Conservation (phyloP, 2,113 vertebrate species). For the Colius striatus region DNA sequence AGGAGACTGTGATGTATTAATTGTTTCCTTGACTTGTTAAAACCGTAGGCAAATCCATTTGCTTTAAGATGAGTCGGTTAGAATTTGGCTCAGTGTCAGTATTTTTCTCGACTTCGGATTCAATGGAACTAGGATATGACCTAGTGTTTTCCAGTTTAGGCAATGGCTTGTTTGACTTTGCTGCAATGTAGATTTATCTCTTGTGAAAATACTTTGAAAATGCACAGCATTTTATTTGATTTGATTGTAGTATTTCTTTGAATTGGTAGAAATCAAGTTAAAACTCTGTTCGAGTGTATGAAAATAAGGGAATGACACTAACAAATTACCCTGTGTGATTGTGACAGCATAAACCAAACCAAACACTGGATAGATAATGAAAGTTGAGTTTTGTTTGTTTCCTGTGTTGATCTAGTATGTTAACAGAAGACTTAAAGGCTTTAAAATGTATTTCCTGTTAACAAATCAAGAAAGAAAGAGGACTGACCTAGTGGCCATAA, state of each 20-base stretch:
- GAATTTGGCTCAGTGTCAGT: background rate
- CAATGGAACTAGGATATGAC: background rate
- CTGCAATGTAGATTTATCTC: background rate
- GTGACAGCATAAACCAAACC: background rate
- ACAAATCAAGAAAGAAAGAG: background rate
- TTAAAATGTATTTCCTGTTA: background rate
- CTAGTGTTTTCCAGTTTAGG: background rate
- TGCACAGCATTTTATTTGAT: background rate
- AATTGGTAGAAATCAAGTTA: background rate
- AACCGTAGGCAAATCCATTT: background rate
- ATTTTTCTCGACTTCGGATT: background rate
- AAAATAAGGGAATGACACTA: background rate
- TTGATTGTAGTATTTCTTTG: background rate
- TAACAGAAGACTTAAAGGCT: background rate
- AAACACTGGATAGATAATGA: background rate
- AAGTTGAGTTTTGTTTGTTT: background rate
- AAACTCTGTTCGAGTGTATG: background rate
- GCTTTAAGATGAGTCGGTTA: background rate
- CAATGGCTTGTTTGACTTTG: background rate
- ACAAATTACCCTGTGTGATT: background rate
- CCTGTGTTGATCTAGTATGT: background rate
- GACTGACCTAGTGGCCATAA: background rate
- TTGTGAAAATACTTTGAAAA: background rate
- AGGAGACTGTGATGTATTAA: background rate
- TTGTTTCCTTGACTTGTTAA: background rate